Conservation (phyloP, 2,113 vertebrate genomes). For the Dicentrarchus labrax region DNA sequence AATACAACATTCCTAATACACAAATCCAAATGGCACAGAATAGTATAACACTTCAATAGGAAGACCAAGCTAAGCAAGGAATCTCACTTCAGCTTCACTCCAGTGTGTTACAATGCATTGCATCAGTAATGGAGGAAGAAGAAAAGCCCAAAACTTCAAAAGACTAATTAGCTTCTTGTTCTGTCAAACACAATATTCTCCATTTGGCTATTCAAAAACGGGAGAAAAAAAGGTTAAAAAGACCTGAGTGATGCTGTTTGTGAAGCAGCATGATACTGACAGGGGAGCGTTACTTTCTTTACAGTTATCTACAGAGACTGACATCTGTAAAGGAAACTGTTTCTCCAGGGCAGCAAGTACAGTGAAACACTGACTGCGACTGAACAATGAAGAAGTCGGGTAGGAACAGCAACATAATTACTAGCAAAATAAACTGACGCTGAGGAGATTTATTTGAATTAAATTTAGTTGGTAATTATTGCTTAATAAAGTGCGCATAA, state of each 20-base stretch:
- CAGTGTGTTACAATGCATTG: conserved; percentile 58
- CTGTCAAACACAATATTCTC: conserved; percentile 53
- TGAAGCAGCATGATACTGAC: conserved; percentile 17
- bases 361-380: conserved; percentile 13
- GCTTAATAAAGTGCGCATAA: background rate
- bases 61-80: conserved; percentile 17
- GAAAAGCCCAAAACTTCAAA: conserved; percentile 52
- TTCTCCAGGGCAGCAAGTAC: conserved; percentile 11
- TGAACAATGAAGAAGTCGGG: conserved; percentile 17
- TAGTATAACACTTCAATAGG: conserved; percentile 3
- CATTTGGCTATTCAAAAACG: conserved; percentile 13
- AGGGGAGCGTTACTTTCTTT: conserved; percentile 31
- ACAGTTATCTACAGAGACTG: conserved; percentile 21
- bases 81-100: conserved; percentile 29
- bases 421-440: background rate
- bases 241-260: conserved; percentile 32
- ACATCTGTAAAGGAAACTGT: conserved; percentile 32
- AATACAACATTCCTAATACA: background rate
- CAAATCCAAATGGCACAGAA: background rate
- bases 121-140: conserved; percentile 59
- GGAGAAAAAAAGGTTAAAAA: conserved; percentile 4
- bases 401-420: background rate
- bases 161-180: conserved; percentile 48
- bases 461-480: background rate
- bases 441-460: conserved; percentile 3